These are phyloP conservation scores for Lutjanus erythropterus DNA, from an alignment of 2,113 vertebrate species.

Conservation along the genomic window DNA sequence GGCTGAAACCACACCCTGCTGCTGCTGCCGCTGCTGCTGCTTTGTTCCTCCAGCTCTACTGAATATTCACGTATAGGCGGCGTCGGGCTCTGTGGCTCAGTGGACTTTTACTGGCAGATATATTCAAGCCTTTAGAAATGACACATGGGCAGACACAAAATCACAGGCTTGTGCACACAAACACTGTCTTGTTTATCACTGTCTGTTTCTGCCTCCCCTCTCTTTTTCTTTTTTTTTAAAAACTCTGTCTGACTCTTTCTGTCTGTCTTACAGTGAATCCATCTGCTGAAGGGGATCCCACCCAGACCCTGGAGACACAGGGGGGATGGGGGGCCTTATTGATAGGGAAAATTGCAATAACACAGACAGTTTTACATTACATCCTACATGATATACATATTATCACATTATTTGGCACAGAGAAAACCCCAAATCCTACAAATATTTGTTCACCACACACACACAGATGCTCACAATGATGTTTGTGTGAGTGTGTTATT, in stretches of 20 bases:
- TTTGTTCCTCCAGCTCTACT: slow-evolving; percentile 69
- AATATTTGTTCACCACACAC: not conserved
- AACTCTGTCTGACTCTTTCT: slow-evolving; percentile 35
- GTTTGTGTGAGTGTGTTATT: slow-evolving; percentile 33
- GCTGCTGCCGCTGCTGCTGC: slow-evolving; percentile 69
- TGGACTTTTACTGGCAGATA: slow-evolving; percentile 26
- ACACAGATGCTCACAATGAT: slow-evolving; percentile 33
- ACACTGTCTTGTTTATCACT: slow-evolving; percentile 43
- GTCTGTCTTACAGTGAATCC: slow-evolving; percentile 60
- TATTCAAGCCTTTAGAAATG: slow-evolving; percentile 40
- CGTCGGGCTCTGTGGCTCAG: slow-evolving; percentile 31
- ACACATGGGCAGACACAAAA: slow-evolving; percentile 46
- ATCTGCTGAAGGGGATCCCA: slow-evolving; percentile 67
- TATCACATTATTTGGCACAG: no score
- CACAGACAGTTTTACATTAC: not conserved
- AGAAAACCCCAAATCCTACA: not conserved
- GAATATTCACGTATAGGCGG: slow-evolving; percentile 73
- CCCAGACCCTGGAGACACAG: slow-evolving; percentile 51
- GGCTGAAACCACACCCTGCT: slow-evolving; percentile 71
- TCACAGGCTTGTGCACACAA: slow-evolving; percentile 48
- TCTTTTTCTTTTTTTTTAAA: not conserved
- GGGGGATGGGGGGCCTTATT: slow-evolving; percentile 2
- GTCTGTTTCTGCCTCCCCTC: slow-evolving; percentile 15
- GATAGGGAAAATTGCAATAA: slow-evolving; percentile 17
- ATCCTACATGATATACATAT: not conserved